Conservation (phyloP, 2,797 vertebrate species). For the Natrix natrix region DNA sequence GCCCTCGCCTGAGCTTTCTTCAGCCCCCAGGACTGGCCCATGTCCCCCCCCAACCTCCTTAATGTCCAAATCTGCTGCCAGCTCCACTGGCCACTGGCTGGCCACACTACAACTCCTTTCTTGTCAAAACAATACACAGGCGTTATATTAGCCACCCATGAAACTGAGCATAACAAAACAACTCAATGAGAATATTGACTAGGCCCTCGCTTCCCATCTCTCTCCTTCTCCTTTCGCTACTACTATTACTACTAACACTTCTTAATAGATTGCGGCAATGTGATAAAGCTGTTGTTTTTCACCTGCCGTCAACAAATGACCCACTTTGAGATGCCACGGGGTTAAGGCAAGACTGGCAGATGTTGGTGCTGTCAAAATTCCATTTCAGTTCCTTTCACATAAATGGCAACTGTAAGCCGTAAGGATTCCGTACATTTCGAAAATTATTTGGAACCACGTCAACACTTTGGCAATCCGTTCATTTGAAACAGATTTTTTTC, state of each 20-base stretch:
- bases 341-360: not conserved
- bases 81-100: no score
- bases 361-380: not conserved
- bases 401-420: not conserved
- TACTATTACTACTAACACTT: not conserved
- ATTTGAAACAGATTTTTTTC: not conserved
- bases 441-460: not conserved
- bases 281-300: not conserved
- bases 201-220: not conserved
- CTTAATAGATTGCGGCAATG: not conserved
- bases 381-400: not conserved
- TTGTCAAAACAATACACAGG: conserved; percentile 17
- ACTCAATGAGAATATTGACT: conserved; percentile 11
- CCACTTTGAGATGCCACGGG: not conserved
- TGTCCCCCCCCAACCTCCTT: no score
- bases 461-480: not conserved
- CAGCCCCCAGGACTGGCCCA: no score
- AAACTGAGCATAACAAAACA: not conserved
- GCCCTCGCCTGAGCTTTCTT: no score
- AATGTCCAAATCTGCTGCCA: no score
- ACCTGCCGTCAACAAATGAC: not conserved
- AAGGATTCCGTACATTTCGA: not conserved
- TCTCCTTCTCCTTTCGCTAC: not conserved
- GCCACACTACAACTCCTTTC: not conserved
- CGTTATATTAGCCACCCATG: no score